Evolutionary conservation across 1,140 invertebrate genomes (phyloP), one percentile per base, ranked within the genome.

Genomic region (Ladona fulva): DNA sequence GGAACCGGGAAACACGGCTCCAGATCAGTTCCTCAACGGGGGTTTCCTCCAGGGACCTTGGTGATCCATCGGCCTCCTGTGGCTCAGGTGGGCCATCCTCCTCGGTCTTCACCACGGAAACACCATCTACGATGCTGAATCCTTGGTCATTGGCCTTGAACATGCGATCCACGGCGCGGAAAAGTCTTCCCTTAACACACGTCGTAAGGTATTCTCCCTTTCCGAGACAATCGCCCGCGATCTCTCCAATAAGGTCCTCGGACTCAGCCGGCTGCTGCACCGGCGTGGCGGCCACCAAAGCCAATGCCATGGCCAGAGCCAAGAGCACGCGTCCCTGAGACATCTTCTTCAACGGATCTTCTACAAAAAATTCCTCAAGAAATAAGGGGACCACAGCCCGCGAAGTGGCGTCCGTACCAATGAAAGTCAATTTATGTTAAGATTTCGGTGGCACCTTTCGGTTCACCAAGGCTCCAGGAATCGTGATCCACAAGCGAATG

Each of bases 1-100:
- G 84, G 85, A 94, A 95, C 75, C 89, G 88, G 80, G 92, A 89
- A 59, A 94, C 84, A 77, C 92, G 88, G 78, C 89, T 89, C 76
- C 90, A 84, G 29, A 92, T 82, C 77, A 93, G 84, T 22, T 90
- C 87, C 78, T 94, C 92, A 25, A 92, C 24, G 1, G 37, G 24
- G 16, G 74, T 25, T 10, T 75, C 19, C 8, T 75, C 74, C 24
- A 75, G 16, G 74, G 74, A 25, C 24, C 74, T 25, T 10, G 74
- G 74, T 1, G 74, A 25, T n/a, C 74, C 74, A 1, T 75, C 74
- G 19, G 19, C 19, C 12, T 14, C 24, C 19, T 75, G n/a, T 3
- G 74, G 1, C 24, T 25, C 74, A 3, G 16, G 14, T 14, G 52
- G 3, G 52, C 14, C 74, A 19, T 75, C 74, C 1, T 74, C 66